These are phyloP conservation scores for Trichogramma dendrolimi DNA, from an alignment of 2,888 invertebrate species.

Conservation along the genomic window DNA sequence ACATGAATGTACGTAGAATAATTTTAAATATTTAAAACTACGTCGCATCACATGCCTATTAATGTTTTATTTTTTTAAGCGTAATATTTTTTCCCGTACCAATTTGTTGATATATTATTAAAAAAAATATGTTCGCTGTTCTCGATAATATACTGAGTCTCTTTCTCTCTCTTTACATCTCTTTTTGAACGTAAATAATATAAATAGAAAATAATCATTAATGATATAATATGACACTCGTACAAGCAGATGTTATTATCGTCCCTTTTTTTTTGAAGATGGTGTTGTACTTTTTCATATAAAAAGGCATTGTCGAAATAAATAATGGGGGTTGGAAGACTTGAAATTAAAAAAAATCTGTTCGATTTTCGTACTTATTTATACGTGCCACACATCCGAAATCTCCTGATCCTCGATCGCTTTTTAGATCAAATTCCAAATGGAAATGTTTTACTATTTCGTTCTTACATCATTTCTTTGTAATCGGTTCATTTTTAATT, in stretches of 20 bases:
- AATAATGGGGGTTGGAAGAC: conserved; percentile 48
- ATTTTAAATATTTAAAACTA: neutral
- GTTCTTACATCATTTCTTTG: too few relatives aligned
- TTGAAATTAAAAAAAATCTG: conserved; percentile 32
- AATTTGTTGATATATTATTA: too few relatives aligned
- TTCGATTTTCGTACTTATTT: conserved; percentile 3
- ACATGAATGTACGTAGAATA: too few relatives aligned
- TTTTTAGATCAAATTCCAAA: neutral
- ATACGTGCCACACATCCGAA: too few relatives aligned
- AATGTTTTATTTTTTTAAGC: too few relatives aligned
- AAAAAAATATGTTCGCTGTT: too few relatives aligned
- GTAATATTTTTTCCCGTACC: too few relatives aligned
- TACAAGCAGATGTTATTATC: conserved; percentile 36
- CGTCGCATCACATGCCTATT: too few relatives aligned
- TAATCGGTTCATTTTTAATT: too few relatives aligned
- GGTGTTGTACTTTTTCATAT: conserved; percentile 51
- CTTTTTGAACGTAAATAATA: conserved; percentile 24
- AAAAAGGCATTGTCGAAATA: conserved; percentile 49
- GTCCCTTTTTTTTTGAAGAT: conserved; percentile 42
- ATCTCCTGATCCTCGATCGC: too few relatives aligned
- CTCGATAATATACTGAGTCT: conserved; percentile 1
- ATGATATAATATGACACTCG: too few relatives aligned
- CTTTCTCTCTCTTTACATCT: conserved; percentile 15
- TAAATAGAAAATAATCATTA: conserved; percentile 5
- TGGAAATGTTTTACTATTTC: neutral